Conservation (phyloP, 2,888 invertebrate species). For the Tipula confusa region DNA sequence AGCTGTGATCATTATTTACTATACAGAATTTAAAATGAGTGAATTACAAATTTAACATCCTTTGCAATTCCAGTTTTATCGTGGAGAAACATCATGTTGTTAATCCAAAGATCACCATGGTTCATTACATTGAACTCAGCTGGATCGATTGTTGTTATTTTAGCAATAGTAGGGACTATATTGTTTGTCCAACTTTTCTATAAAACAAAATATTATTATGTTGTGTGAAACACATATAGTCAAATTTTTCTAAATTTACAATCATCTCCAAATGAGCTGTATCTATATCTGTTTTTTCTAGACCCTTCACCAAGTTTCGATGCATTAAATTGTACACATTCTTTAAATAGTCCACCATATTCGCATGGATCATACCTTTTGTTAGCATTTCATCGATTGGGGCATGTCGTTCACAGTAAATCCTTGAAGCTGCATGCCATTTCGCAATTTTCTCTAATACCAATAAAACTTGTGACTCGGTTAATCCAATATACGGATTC, state of each 20-base stretch:
- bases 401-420: background rate
- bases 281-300: background rate
- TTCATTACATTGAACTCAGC: constrained; percentile 49
- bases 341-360: background rate
- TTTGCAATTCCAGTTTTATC: background rate
- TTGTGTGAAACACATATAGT: background rate
- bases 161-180: background rate
- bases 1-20: background rate
- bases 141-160: background rate
- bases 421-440: background rate
- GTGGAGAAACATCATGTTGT: constrained; percentile 52
- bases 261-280: background rate
- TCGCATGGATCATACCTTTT: background rate
- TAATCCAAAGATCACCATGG: constrained; percentile 53
- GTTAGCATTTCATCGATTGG: background rate
- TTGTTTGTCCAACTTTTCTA: background rate
- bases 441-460: background rate
- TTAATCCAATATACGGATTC: background rate
- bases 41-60: background rate
- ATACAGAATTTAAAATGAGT: no score
- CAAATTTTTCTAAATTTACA: background rate
- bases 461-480: background rate
- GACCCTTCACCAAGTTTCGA: background rate
- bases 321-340: background rate
- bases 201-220: background rate